These are phyloP conservation scores for Nasonia longicornis DNA, from an alignment of 1,140 invertebrate genomes.

Conservation along the genomic window DNA sequence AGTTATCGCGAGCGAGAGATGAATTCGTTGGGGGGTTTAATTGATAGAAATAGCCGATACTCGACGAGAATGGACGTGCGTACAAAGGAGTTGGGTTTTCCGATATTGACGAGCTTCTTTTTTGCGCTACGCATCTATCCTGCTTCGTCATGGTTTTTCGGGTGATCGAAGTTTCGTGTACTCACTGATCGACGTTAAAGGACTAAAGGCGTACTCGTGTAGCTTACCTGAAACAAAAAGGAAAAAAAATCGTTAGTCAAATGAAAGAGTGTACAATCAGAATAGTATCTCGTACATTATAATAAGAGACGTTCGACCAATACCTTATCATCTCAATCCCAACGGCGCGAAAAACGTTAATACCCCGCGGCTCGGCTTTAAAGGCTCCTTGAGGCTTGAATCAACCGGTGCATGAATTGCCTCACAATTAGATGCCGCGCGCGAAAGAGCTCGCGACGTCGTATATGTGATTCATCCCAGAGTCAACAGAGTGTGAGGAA, in stretches of 20 bases:
- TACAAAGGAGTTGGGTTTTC: neutral
- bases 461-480: constrained; percentile 20
- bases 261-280: no score
- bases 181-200: neutral
- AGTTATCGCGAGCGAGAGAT: neutral
- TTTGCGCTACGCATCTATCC: no score
- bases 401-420: neutral
- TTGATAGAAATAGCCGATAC: neutral
- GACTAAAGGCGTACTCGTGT: neutral
- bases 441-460: neutral
- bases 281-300: no score
- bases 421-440: constrained; percentile 9
- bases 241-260: neutral
- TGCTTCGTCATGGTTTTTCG: neutral
- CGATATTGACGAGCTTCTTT: neutral
- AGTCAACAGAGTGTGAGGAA: neutral
- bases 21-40: neutral
- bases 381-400: constrained; percentile 13
- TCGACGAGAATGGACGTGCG: neutral
- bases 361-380: neutral
- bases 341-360: neutral
- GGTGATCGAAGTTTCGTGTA: neutral
- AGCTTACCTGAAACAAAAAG: constrained; percentile 26
- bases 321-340: no score
- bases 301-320: no score